These are phyloP conservation scores for Trachelus iudaicus DNA, from an alignment of 2,888 invertebrate species.

Conservation along the genomic window DNA sequence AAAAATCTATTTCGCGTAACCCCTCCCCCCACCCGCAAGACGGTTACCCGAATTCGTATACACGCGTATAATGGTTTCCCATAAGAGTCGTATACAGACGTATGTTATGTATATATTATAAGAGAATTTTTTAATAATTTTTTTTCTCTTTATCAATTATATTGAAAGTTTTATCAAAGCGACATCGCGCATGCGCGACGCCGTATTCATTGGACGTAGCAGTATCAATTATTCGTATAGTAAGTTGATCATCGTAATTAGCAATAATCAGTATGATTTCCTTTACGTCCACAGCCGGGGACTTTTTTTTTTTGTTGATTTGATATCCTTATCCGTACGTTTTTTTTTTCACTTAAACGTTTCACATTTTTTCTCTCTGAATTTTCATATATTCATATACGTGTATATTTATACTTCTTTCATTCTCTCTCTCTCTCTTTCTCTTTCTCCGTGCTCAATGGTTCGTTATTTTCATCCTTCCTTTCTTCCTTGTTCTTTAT, in stretches of 20 bases:
- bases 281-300: slow-evolving; percentile 30
- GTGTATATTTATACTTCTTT: slow-evolving; percentile 1
- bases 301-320: slow-evolving; percentile 10
- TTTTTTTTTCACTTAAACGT: not conserved
- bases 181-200: not conserved
- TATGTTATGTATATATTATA: slow-evolving; percentile 25
- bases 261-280: not conserved
- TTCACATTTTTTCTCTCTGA: not conserved
- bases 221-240: not conserved
- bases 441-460: not conserved
- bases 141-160: slow-evolving; percentile 2
- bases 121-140: slow-evolving; percentile 10
- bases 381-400: not conserved
- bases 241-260: not conserved
- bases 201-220: slow-evolving; percentile 2
- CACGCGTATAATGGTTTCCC: slow-evolving; percentile 32
- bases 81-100: slow-evolving; percentile 48
- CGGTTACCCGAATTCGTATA: slow-evolving; percentile 38
- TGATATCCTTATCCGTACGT: not conserved
- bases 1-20: not conserved
- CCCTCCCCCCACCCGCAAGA: not conserved
- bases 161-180: not conserved
- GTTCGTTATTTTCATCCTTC: not conserved
- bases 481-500: not conserved
- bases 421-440: not conserved